phyloP scores from a whole-genome alignment of 2,797 vertebrate species.

The Semotilus atromaculatus region DNA sequence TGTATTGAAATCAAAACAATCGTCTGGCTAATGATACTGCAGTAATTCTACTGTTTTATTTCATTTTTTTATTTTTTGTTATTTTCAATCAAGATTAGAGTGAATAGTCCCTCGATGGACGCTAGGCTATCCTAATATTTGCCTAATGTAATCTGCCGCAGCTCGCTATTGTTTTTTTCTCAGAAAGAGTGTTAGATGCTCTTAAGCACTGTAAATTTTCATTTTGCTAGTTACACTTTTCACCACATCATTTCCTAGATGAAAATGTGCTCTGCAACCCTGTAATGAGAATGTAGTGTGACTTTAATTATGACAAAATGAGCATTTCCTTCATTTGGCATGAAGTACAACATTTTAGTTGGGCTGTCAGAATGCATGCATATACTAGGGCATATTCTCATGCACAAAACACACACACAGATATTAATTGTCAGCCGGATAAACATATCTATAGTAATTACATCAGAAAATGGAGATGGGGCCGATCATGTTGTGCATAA shows the following conservation, averaged over 20 bases:
- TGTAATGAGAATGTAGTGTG: conserved; percentile 48
- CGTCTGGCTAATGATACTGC: conserved; percentile 22
- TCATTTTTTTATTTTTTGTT: conserved; percentile 3
- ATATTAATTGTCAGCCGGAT: conserved; percentile 66
- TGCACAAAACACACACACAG: conserved; percentile 58
- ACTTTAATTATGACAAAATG: conserved; percentile 58
- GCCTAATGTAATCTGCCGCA: background rate
- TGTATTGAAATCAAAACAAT: conserved; percentile 31
- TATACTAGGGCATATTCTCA: conserved; percentile 48
- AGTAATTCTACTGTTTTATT: background rate
- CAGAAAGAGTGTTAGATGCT: conserved; percentile 3
- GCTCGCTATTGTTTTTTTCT: background rate
- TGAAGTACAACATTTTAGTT: conserved; percentile 40
- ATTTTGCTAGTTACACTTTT: conserved; percentile 41
- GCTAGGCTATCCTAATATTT: conserved; percentile 14
- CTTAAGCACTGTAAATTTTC: conserved; percentile 14
- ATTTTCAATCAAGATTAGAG: background rate
- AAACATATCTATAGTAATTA: conserved; percentile 79
- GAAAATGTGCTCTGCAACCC: conserved; percentile 33
- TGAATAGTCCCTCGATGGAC: background rate
- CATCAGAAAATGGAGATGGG: conserved; percentile 69
- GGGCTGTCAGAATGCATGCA: conserved; percentile 60
- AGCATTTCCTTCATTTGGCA: conserved; percentile 44
- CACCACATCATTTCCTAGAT: conserved; percentile 40
- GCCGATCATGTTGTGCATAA: conserved; percentile 80